Evolutionary conservation across 2,797 vertebrate genomes (phyloP).

Genomic region (Pogonophryne albipinna): DNA sequence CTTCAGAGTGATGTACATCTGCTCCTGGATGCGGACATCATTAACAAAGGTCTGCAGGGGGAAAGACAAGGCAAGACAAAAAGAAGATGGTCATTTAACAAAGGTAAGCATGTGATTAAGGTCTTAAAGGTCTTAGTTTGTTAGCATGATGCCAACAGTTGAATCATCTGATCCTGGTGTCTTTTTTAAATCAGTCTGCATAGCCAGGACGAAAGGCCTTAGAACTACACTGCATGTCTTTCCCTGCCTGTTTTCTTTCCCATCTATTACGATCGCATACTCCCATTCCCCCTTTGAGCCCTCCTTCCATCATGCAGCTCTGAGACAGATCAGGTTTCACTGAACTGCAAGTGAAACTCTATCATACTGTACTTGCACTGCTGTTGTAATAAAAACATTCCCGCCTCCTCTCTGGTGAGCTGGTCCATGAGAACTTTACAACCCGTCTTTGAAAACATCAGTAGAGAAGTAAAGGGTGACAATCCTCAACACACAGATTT

Average conservation of each 20-base stretch:
- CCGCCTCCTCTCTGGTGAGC: slow-evolving; percentile 33
- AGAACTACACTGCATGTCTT: slow-evolving; percentile 22
- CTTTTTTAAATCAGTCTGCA: slow-evolving; percentile 13
- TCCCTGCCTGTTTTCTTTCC: not conserved
- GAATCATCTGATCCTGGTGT: slow-evolving; percentile 11
- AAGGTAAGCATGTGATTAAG: not conserved
- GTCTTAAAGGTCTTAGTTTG: too few species aligned
- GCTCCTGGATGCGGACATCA: slow-evolving; percentile 97
- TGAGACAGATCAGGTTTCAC: slow-evolving; percentile 55
- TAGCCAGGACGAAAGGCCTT: not conserved
- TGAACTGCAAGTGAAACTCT: slow-evolving; percentile 60
- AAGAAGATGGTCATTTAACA: not conserved
- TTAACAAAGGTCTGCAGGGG: slow-evolving; percentile 96
- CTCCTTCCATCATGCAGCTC: slow-evolving; percentile 31
- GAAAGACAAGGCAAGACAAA: not conserved
- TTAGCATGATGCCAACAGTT: not conserved
- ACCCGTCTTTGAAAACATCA: slow-evolving; percentile 31
- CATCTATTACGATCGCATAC: slow-evolving; percentile 5
- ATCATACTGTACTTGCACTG: slow-evolving; percentile 28
- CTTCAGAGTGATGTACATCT: slow-evolving; percentile 97
- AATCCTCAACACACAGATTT: slow-evolving; percentile 22
- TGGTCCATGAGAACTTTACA: slow-evolving; percentile 29
- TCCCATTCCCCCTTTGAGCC: slow-evolving; percentile 8
- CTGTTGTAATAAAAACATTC: slow-evolving; percentile 63
- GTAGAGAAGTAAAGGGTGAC: slow-evolving; percentile 17